phyloP scores from a whole-genome alignment of 2,113 vertebrate species.

The Myanophis thanlyinensis region DNA sequence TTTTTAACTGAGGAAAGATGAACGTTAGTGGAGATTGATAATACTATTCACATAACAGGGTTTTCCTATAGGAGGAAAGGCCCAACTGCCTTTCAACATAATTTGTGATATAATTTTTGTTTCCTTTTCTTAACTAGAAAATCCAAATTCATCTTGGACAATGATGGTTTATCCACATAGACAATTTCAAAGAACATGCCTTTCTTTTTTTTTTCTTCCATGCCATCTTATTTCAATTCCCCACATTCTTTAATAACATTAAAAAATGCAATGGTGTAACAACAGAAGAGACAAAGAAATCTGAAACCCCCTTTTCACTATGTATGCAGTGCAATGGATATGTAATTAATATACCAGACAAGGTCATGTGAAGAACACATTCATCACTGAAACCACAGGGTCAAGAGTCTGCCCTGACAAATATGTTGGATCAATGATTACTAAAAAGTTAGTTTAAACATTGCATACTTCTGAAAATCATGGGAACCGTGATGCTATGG shows the following conservation, averaged over 20 bases:
- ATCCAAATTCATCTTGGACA: background rate
- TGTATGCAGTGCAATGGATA: slow-evolving; percentile 33
- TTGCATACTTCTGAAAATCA: no score
- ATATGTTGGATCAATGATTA: no score
- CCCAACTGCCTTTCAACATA: background rate
- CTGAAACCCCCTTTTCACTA: slow-evolving; percentile 23
- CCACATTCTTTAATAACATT: rapidly evolving
- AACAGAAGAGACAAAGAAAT: slow-evolving; percentile 38
- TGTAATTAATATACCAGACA: slow-evolving; percentile 48
- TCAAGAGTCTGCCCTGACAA: no score
- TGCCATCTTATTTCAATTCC: background rate
- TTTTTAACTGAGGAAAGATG: background rate
- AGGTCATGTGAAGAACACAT: slow-evolving; percentile 45
- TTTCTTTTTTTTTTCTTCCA: rapidly evolving
- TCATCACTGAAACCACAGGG: slow-evolving; percentile 29
- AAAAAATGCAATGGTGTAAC: slow-evolving; percentile 42
- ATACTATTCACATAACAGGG: background rate
- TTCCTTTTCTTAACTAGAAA: background rate
- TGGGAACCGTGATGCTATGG: no score
- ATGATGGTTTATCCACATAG: background rate
- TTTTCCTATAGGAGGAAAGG: background rate
- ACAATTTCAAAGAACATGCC: slow-evolving; percentile 1
- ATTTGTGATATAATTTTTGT: background rate
- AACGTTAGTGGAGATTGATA: background rate
- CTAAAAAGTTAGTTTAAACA: no score